phyloP scores from a whole-genome alignment of 2,888 invertebrate species.

The Heliconius ismenius region DNA sequence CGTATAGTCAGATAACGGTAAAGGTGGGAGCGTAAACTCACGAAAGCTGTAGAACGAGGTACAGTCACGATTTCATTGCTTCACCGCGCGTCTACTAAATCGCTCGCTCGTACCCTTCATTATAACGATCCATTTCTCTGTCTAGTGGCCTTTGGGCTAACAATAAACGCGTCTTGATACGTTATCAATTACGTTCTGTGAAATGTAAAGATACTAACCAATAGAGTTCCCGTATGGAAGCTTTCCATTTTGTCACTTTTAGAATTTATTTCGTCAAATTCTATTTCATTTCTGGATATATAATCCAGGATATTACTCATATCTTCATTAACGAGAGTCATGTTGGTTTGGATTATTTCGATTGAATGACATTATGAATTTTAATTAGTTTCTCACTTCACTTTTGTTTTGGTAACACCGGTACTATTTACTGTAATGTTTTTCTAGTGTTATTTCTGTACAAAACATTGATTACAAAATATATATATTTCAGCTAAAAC shows the following conservation, averaged over 20 bases:
- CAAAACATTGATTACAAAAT: constrained; percentile 60
- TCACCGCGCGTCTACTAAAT: constrained; percentile 62
- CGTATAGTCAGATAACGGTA: constrained; percentile 71
- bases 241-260: constrained; percentile 68
- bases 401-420: constrained; percentile 34
- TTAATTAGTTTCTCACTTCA: constrained; percentile 25
- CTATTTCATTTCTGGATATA: constrained; percentile 66
- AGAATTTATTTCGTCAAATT: constrained; percentile 53
- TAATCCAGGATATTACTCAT: constrained; percentile 73
- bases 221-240: constrained; percentile 64
- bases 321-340: constrained; percentile 69
- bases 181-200: constrained; percentile 60
- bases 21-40: constrained; percentile 74
- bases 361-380: constrained; percentile 51
- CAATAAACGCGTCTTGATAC: constrained; percentile 54
- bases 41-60: constrained; percentile 76
- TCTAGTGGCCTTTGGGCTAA: constrained; percentile 51
- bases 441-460: constrained; percentile 31
- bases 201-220: constrained; percentile 65
- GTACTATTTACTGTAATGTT: constrained; percentile 9
- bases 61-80: constrained; percentile 69
- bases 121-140: constrained; percentile 41
- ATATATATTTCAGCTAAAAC: constrained; percentile 52
- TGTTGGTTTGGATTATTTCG: constrained; percentile 55
- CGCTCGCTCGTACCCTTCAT: constrained; percentile 54